Evolutionary conservation across 2,113 vertebrate species (phyloP).

Genomic region (Lepisosteus oculatus): DNA sequence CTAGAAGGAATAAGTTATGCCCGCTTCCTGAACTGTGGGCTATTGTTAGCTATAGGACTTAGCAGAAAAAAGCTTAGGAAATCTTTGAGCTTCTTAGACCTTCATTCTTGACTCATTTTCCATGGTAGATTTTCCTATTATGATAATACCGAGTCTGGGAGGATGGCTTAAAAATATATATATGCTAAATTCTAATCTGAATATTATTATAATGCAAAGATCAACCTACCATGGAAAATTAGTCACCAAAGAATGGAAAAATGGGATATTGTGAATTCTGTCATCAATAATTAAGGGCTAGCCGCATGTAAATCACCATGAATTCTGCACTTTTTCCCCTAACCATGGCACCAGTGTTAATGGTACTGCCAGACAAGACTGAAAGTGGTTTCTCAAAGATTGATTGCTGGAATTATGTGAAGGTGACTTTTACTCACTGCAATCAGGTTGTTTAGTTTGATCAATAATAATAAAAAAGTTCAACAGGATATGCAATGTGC

Average conservation of each 20-base stretch:
- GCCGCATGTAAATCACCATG: constrained; percentile 56
- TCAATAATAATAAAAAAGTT: constrained; percentile 64
- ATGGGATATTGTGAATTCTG: constrained; percentile 51
- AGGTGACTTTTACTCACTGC: constrained; percentile 70
- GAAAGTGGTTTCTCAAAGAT: constrained; percentile 55
- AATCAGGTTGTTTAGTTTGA: constrained; percentile 63
- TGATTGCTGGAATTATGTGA: constrained; percentile 69
- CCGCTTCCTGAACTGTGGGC: constrained; percentile 21
- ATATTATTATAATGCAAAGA: constrained; percentile 36
- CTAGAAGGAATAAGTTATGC: constrained; percentile 11
- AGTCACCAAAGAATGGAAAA: constrained; percentile 51
- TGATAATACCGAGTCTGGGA: constrained; percentile 44
- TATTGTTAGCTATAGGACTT: constrained; percentile 26
- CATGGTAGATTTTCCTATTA: constrained; percentile 54
- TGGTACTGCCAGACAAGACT: constrained; percentile 58
- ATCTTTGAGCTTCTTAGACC: constrained; percentile 40
- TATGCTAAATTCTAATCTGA: constrained; percentile 46
- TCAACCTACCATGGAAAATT: constrained; percentile 50
- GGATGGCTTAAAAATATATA: constrained; percentile 30
- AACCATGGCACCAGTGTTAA: constrained; percentile 65
- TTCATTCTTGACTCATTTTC: constrained; percentile 52
- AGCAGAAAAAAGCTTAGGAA: constrained; percentile 32
- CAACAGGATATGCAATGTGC: constrained; percentile 42
- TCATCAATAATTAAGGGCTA: constrained; percentile 31
- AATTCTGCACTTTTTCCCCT: constrained; percentile 51